Base-by-base conservation (phyloP, 2,113 vertebrate genomes). In the Corythaeola cristata region DNA sequence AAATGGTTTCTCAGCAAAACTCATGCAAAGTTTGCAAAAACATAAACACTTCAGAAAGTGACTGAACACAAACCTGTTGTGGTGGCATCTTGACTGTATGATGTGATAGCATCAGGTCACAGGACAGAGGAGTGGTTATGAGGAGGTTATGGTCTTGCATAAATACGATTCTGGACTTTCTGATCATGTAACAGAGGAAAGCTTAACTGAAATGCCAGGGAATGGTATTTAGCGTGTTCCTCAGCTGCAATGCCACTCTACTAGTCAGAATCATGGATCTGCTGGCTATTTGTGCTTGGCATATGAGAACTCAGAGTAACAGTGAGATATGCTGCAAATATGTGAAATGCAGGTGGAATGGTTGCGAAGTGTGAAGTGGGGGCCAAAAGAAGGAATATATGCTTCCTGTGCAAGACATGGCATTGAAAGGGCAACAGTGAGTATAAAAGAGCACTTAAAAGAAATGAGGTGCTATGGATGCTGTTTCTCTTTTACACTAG, bases 281-380 rank as follows among this genome's bases (percentile, higher is more conserved):
- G 28, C 27, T 47, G 12, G 12, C 32, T 56, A 52, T 60, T 62
- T 88, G 39, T 78, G 13, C 45, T 56, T 71, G 26, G 41, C n/a
- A 27, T 66, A 6, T 4, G 3, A 77, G 53, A 73, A 60, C 22
- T 56, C 59, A 58, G 47, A 35, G 22, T 39, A 56, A 81, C 20
- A 32, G 32, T 72, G 73, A 56, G 26, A 44, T n/a, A 41, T 19
- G 8, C 6, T 23, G 39, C 24, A 77, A 56, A 32, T 37, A 56
- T 2, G 2, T 32, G 50, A 82, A 49, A 50, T 21, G 8, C 15
- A 35, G 4, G 7, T 49, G 15, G 45, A 56, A 22, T 30, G 15
- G 22, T 21, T 81, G 27, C 0, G 0, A 71, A 74, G 15, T 20
- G 49, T 16, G 30, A 35, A 23, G 30, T 30, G 17, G 5, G 26